These are phyloP conservation scores for Sphaeridia pumilis DNA, from an alignment of 2,888 invertebrate genomes.

Conservation along the genomic window DNA sequence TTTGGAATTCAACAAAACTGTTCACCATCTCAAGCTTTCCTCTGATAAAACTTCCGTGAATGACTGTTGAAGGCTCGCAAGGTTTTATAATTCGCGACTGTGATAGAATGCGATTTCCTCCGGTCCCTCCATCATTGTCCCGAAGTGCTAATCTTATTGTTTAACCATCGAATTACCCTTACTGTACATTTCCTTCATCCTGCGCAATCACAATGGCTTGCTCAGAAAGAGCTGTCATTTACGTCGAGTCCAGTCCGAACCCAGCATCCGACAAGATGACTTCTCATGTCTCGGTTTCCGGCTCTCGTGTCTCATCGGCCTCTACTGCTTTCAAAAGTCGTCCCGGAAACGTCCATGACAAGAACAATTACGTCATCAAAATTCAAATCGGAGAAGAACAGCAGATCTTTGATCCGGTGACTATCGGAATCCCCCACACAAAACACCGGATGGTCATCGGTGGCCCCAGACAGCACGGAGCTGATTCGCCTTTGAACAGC, in stretches of 20 bases:
- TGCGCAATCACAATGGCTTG: conserved; percentile 26
- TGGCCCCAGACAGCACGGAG: neutral
- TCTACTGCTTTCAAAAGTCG: neutral
- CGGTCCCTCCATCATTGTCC: neutral
- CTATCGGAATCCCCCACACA: conserved; percentile 30
- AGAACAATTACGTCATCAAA: conserved; percentile 34
- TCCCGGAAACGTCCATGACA: conserved; percentile 11
- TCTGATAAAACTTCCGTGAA: too few relatives aligned
- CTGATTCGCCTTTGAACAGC: conserved; percentile 26
- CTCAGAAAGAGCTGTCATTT: conserved; percentile 34
- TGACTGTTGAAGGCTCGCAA: too few relatives aligned
- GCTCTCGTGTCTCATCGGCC: conserved; percentile 4
- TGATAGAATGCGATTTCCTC: too few relatives aligned
- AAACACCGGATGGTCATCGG: neutral
- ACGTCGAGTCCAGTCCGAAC: conserved; percentile 32
- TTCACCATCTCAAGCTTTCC: too few relatives aligned
- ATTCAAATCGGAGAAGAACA: conserved; percentile 36
- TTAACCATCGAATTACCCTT: neutral
- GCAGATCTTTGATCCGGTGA: conserved; percentile 31
- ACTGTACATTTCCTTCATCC: too few relatives aligned
- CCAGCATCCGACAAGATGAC: neutral
- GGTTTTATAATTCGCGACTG: too few relatives aligned
- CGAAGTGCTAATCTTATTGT: neutral
- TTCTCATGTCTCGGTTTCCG: conserved; percentile 8
- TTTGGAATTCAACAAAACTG: too few relatives aligned